Evolutionary conservation across 2,888 invertebrate species (phyloP).

Genomic region (Apamea monoglypha): DNA sequence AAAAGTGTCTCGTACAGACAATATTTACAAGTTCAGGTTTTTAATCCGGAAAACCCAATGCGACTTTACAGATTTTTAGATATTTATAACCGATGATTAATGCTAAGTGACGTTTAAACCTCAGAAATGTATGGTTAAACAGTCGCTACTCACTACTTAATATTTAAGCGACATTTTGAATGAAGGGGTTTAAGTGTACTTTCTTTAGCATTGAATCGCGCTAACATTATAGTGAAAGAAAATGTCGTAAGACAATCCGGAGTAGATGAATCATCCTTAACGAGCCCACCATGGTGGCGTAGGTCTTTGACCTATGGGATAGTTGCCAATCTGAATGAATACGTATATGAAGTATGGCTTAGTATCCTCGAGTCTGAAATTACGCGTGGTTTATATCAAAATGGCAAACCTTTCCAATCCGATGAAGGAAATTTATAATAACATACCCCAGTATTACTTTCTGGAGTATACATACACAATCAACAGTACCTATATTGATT

Average conservation of each 20-base stretch:
- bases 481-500: background rate
- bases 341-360: background rate
- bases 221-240: background rate
- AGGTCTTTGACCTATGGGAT: background rate
- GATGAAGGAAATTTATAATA: background rate
- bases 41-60: background rate
- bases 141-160: too few species aligned
- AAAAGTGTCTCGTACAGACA: background rate
- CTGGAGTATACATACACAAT: background rate
- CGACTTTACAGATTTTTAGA: background rate
- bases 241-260: background rate
- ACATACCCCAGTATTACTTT: background rate
- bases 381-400: background rate
- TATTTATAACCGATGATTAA: too few species aligned
- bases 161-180: too few species aligned
- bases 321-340: too few species aligned
- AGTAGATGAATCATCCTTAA: background rate
- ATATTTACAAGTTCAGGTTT: background rate
- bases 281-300: background rate
- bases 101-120: too few species aligned
- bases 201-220: background rate
- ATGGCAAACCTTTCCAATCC: background rate
- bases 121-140: too few species aligned
- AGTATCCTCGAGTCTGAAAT: background rate
- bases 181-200: background rate